Evolutionary conservation across 2,888 invertebrate species (phyloP).

Genomic region (Marronus borbonicus): DNA sequence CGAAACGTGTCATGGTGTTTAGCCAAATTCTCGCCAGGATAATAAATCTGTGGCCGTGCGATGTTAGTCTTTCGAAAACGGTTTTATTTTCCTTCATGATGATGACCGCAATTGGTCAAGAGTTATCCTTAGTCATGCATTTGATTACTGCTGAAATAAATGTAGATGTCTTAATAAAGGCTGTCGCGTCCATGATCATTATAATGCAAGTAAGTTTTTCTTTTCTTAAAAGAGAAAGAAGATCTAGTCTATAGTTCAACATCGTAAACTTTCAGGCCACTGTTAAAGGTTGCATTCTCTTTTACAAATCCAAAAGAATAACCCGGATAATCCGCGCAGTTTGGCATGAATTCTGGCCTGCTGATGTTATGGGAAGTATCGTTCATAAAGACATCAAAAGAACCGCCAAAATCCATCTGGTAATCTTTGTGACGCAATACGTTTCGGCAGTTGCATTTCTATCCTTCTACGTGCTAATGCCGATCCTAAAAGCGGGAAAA

Average conservation of each 20-base stretch:
- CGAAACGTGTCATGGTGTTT: background rate
- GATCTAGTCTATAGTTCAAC: too few species aligned
- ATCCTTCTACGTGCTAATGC: slow-evolving; percentile 50
- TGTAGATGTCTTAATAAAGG: slow-evolving; percentile 28
- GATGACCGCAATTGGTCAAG: slow-evolving; percentile 10
- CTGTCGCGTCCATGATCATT: slow-evolving; percentile 38
- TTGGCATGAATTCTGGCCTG: slow-evolving; percentile 54
- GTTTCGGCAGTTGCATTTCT: slow-evolving; percentile 50
- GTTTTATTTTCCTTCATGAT: slow-evolving; percentile 22
- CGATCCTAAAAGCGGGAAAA: slow-evolving; percentile 50
- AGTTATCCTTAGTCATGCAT: slow-evolving; percentile 34
- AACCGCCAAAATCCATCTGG: slow-evolving; percentile 41
- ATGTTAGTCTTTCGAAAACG: background rate
- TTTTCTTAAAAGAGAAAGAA: background rate
- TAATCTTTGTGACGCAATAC: slow-evolving; percentile 46
- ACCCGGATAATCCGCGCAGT: slow-evolving; percentile 46
- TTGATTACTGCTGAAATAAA: background rate
- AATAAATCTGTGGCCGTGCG: slow-evolving; percentile 46
- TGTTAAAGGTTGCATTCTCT: slow-evolving; percentile 50
- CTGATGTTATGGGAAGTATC: slow-evolving; percentile 50
- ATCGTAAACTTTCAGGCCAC: slow-evolving; percentile 49
- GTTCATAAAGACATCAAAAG: slow-evolving; percentile 43
- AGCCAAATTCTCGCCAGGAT: slow-evolving; percentile 16
- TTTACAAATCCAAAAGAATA: slow-evolving; percentile 45
- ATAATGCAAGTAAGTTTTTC: slow-evolving; percentile 44